Evolutionary conservation across 2,797 vertebrate genomes (phyloP).

Genomic region (Gymnoscopelus microlampas): DNA sequence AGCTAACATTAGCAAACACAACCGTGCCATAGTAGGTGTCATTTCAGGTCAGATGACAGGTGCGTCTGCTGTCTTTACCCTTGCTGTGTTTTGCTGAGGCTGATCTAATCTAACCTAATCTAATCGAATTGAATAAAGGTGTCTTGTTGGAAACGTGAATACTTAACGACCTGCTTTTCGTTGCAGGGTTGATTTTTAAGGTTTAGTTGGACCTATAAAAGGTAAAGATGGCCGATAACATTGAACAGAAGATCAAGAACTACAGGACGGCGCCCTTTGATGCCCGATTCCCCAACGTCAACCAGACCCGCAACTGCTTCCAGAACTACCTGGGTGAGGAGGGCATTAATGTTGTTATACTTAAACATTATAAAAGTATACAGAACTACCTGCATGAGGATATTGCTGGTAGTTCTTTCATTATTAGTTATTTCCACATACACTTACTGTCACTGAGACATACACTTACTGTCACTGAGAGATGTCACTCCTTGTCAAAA

Average conservation of each 20-base stretch:
- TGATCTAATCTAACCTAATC: neutral
- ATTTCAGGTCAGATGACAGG: neutral
- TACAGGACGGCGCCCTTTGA: slow-evolving; percentile 87
- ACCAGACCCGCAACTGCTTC: slow-evolving; percentile 87
- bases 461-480: too few relatives aligned
- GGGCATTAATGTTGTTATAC: too few relatives aligned
- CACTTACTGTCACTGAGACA: too few relatives aligned
- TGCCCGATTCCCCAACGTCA: slow-evolving; percentile 85
- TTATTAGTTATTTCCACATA: too few relatives aligned
- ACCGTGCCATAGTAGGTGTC: neutral
- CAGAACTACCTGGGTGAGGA: slow-evolving; percentile 84
- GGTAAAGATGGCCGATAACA: slow-evolving; percentile 72
- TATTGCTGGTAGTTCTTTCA: too few relatives aligned
- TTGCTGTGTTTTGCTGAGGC: neutral
- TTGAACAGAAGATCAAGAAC: slow-evolving; percentile 80
- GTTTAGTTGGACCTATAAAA: too few relatives aligned
- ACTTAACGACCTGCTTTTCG: neutral
- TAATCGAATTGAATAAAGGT: neutral
- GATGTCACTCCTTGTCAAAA: too few relatives aligned
- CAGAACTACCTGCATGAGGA: too few relatives aligned
- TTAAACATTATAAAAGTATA: too few relatives aligned
- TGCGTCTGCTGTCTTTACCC: neutral
- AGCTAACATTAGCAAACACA: slow-evolving; percentile 15
- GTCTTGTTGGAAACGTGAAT: too few relatives aligned
- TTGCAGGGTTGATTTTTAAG: slow-evolving; percentile 4